phyloP scores from a whole-genome alignment of 2,113 vertebrate genomes.

The Egretta garzetta region DNA sequence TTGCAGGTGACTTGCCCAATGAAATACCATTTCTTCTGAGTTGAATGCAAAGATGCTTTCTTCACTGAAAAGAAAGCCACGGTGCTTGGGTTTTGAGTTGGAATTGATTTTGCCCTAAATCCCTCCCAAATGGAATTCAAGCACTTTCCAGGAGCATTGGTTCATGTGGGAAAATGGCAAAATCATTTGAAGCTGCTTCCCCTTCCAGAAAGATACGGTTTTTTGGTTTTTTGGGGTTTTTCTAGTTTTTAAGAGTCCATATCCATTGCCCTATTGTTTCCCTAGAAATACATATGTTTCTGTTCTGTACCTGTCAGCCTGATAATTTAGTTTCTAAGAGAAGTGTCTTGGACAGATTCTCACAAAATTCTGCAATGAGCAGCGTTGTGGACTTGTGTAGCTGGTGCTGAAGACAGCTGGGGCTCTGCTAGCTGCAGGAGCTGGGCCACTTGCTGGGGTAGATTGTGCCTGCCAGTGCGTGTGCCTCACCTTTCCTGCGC shows the following conservation, averaged over 20 bases:
- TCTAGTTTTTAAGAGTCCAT: neutral
- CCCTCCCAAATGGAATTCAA: neutral
- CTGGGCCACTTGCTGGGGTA: too few species aligned
- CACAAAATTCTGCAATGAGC: too few species aligned
- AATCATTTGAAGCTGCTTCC: neutral
- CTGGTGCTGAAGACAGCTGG: too few species aligned
- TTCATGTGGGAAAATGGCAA: neutral
- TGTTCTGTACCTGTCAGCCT: too few species aligned
- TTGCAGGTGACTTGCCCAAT: neutral
- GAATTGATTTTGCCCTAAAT: neutral
- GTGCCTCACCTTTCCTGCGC: too few species aligned
- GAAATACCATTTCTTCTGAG: neutral
- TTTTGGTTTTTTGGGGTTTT: neutral
- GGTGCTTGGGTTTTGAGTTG: neutral
- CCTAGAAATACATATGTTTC: too few species aligned
- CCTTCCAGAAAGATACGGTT: neutral
- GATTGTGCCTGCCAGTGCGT: too few species aligned
- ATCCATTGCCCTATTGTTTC: neutral
- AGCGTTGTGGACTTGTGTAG: too few species aligned
- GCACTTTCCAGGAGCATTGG: accelerated
- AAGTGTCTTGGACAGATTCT: too few species aligned
- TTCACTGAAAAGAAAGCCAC: neutral
- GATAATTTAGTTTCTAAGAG: too few species aligned
- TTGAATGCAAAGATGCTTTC: neutral
- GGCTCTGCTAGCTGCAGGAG: too few species aligned